Conservation (phyloP, 2,113 vertebrate genomes). For the Nerophis ophidion region DNA sequence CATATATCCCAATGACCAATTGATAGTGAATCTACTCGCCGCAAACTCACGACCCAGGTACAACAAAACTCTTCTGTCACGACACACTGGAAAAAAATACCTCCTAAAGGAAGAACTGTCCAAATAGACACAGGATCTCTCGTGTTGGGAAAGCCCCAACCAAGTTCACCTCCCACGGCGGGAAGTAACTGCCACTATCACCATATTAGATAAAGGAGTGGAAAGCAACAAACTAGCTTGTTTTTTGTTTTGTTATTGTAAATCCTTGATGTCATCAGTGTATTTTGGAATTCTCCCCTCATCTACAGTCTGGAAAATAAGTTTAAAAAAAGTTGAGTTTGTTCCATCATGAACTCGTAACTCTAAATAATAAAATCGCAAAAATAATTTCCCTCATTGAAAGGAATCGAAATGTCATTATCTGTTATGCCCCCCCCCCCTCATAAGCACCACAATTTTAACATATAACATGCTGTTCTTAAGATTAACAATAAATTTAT, state of each 20-base stretch:
- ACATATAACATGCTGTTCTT: no score
- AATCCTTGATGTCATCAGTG: not conserved
- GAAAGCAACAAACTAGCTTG: conserved; percentile 5
- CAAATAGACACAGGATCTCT: conserved; percentile 48
- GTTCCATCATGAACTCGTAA: no score
- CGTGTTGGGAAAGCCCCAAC: conserved; percentile 55
- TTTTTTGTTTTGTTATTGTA: conserved; percentile 19
- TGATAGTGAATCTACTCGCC: not conserved
- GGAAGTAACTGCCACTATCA: conserved; percentile 50
- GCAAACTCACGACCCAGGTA: not conserved
- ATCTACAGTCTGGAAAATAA: no score
- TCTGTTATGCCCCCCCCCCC: no score
- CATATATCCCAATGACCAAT: not conserved
- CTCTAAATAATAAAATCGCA: no score
- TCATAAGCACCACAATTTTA: no score
- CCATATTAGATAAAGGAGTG: conserved; percentile 52
- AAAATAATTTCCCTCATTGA: no score
- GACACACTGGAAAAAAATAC: not conserved
- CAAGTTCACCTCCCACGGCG: conserved; percentile 27
- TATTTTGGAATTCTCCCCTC: not conserved
- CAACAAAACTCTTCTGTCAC: not conserved
- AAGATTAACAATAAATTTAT: no score
- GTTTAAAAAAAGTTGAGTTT: no score
- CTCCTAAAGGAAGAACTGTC: conserved; percentile 32
- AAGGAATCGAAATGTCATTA: no score